Percentiles rank a stretch among this genome's conserved stretches.
Evolutionary conservation across 2,888 invertebrate species (phyloP).

Genomic region (Crossocerus cetratus): DNA sequence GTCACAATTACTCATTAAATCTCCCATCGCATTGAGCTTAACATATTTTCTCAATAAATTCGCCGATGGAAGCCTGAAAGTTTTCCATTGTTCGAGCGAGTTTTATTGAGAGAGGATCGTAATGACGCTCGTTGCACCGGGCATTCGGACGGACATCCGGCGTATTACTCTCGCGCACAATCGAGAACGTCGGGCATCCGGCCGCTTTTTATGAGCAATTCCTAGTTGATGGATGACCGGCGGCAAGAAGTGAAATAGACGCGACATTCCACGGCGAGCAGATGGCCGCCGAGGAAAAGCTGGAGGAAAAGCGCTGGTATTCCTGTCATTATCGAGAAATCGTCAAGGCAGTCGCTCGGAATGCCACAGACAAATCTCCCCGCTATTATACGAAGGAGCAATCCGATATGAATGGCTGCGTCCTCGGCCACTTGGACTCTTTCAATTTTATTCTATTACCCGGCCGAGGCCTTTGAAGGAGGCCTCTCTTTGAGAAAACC

Average conservation of each 20-base stretch:
- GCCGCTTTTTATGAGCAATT: too few relatives aligned
- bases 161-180: too few relatives aligned
- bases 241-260: background rate
- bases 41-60: too few relatives aligned
- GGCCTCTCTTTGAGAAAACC: background rate
- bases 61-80: too few relatives aligned
- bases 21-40: too few relatives aligned
- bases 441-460: conserved; percentile 13
- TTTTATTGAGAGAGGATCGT: too few relatives aligned
- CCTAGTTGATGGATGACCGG: too few relatives aligned
- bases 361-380: conserved; percentile 27
- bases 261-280: background rate
- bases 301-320: conserved; percentile 13
- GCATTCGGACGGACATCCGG: too few relatives aligned
- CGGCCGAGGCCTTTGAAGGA: background rate
- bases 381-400: conserved; percentile 25
- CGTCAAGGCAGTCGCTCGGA: conserved; percentile 9
- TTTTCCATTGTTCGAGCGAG: too few relatives aligned
- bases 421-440: conserved; percentile 1
- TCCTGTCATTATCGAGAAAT: conserved; percentile 31
- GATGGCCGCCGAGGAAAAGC: conserved; percentile 3
- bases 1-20: too few relatives aligned
- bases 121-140: too few relatives aligned
- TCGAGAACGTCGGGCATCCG: too few relatives aligned
- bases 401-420: conserved; percentile 10